A percentile compares a stretch with the other conserved stretches of the same genome.
phyloP scores from a whole-genome alignment of 2,888 invertebrate genomes.

The Cataglyphis rosenhaueri region DNA sequence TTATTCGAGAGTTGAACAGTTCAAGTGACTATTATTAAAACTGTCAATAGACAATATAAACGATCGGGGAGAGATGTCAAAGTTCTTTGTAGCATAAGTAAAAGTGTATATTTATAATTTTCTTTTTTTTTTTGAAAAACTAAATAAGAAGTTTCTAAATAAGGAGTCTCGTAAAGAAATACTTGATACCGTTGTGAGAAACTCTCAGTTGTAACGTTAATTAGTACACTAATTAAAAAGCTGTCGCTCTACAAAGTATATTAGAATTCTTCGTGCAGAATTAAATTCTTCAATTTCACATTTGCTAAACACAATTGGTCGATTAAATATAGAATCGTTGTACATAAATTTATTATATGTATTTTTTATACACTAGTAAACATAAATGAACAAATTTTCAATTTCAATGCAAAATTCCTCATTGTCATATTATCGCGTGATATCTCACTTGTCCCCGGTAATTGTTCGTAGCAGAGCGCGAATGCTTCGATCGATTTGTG shows the following conservation, averaged over 20 bases:
- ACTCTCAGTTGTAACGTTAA: not conserved
- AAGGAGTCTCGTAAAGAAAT: not conserved
- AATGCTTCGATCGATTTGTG: slow-evolving; percentile 37
- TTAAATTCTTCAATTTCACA: not conserved
- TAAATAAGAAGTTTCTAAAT: not conserved
- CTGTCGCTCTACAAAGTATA: not conserved
- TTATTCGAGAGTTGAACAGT: too few relatives aligned
- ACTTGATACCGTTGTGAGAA: not conserved
- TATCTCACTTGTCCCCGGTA: slow-evolving; percentile 25
- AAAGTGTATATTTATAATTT: not conserved
- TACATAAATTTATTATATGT: not conserved
- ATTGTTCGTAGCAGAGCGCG: slow-evolving; percentile 30
- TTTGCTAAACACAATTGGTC: not conserved
- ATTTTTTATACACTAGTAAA: not conserved
- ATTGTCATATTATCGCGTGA: not conserved
- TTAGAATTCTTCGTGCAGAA: not conserved
- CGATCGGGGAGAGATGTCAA: not conserved
- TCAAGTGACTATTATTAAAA: too few relatives aligned
- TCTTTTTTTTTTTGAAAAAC: not conserved
- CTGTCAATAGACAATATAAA: too few relatives aligned
- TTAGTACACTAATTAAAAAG: slow-evolving; percentile 2
- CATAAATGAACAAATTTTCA: not conserved
- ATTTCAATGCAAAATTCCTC: slow-evolving; percentile 1
- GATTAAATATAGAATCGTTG: not conserved
- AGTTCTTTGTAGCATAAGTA: too few relatives aligned